phyloP scores from a whole-genome alignment of 2,888 invertebrate genomes.

The Gerosis bhagava region DNA sequence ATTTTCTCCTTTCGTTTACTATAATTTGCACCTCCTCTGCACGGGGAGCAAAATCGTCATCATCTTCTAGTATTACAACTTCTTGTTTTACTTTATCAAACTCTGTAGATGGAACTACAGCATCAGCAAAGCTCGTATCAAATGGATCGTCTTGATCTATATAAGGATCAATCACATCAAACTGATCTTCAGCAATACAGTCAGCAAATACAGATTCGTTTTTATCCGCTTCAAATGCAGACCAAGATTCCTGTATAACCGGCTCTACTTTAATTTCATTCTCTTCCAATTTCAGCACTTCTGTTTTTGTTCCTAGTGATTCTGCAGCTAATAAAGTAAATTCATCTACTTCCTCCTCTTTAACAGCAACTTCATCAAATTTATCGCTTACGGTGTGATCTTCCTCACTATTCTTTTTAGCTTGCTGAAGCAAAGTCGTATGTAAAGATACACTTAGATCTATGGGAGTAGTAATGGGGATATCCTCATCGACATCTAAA shows the following conservation, averaged over 20 bases:
- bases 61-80: conserved; percentile 64
- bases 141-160: conserved; percentile 89
- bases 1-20: no score
- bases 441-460: conserved; percentile 87
- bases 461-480: conserved; percentile 86
- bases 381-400: conserved; percentile 33
- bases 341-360: conserved; percentile 83
- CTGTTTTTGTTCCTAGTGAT: conserved; percentile 83
- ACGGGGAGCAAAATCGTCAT: no score
- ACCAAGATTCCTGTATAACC: conserved; percentile 82
- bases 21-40: no score
- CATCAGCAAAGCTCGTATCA: conserved; percentile 92
- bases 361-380: conserved; percentile 24
- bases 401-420: conserved; percentile 47
- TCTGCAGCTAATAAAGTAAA: conserved; percentile 91
- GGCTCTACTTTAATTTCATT: conserved; percentile 64
- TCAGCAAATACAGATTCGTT: conserved; percentile 71
- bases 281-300: conserved; percentile 69
- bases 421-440: conserved; percentile 75
- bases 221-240: conserved; percentile 84
- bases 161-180: conserved; percentile 71
- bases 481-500: conserved; percentile 88
- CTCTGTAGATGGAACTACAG: conserved; percentile 81
- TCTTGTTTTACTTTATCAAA: conserved; percentile 70
- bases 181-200: conserved; percentile 70